Evolutionary conservation across 2,888 invertebrate genomes (phyloP).

Genomic region (Dione juno): DNA sequence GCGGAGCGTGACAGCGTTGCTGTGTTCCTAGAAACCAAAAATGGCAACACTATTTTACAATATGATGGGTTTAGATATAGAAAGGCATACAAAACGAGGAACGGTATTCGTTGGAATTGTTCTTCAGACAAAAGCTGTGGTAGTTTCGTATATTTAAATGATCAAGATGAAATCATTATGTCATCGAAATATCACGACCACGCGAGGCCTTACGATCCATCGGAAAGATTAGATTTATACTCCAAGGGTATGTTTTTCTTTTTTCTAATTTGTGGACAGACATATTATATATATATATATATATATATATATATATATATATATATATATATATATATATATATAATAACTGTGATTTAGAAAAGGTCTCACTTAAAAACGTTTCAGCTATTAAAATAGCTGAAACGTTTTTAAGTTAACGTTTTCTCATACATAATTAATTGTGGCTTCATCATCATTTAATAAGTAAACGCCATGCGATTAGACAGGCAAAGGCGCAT

Average conservation of each 20-base stretch:
- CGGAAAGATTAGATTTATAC: slow-evolving; percentile 18
- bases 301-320: no score
- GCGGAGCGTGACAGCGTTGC: slow-evolving; percentile 52
- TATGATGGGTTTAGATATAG: slow-evolving; percentile 66
- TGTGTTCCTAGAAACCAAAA: slow-evolving; percentile 60
- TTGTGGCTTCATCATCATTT: no score
- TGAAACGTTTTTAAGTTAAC: no score
- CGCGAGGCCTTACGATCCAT: slow-evolving; percentile 6
- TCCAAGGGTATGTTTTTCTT: slow-evolving; percentile 9
- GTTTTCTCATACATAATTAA: no score
- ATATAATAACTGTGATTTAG: no score
- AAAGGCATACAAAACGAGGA: slow-evolving; percentile 60
- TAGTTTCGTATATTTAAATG: slow-evolving; percentile 64
- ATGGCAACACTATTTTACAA: slow-evolving; percentile 62
- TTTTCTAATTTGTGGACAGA: background rate
- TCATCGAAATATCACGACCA: slow-evolving; percentile 56
- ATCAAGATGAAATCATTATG: slow-evolving; percentile 64
- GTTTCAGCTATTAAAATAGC: no score
- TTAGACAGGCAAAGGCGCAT: no score
- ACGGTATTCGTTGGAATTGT: slow-evolving; percentile 68
- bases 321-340: no score
- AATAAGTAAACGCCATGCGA: no score
- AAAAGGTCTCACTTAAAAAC: no score
- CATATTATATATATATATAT: no score
- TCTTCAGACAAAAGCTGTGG: slow-evolving; percentile 60